Conservation (phyloP, 2,888 invertebrate species). For the Drosophila crucigera region DNA sequence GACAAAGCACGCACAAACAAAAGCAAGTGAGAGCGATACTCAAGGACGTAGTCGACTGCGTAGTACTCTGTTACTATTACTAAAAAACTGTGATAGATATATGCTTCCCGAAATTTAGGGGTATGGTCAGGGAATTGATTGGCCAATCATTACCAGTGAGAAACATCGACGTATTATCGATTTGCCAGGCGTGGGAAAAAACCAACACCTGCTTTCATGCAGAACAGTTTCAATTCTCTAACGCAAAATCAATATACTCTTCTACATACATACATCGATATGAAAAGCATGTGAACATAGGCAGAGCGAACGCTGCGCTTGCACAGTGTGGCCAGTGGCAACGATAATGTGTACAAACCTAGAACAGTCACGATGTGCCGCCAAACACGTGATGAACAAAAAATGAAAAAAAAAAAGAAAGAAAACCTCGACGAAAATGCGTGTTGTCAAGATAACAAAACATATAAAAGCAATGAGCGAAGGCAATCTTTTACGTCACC, state of each 20-base stretch:
- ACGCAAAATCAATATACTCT: background rate
- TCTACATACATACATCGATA: background rate
- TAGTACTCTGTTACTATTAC: background rate
- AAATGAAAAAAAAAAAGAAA: background rate
- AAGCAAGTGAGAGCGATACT: background rate
- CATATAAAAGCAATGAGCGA: conserved; percentile 45
- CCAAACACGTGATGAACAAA: conserved; percentile 65
- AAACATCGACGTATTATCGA: background rate
- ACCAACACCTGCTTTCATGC: background rate
- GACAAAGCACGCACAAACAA: conserved; percentile 15
- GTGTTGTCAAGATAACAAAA: conserved; percentile 54
- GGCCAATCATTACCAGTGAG: background rate
- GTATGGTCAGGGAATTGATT: background rate
- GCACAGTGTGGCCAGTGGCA: conserved; percentile 56
- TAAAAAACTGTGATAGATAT: background rate
- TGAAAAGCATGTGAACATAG: background rate
- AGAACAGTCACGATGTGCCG: conserved; percentile 32
- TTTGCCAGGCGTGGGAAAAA: background rate
- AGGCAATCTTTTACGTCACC: conserved; percentile 74
- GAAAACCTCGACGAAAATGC: conserved; percentile 34
- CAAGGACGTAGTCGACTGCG: background rate
- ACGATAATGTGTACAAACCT: conserved; percentile 23
- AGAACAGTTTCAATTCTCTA: background rate
- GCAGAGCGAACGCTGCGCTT: conserved; percentile 23
- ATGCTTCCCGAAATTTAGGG: background rate